phyloP scores from a whole-genome alignment of 2,113 vertebrate genomes.

The Marmota flaviventris region DNA sequence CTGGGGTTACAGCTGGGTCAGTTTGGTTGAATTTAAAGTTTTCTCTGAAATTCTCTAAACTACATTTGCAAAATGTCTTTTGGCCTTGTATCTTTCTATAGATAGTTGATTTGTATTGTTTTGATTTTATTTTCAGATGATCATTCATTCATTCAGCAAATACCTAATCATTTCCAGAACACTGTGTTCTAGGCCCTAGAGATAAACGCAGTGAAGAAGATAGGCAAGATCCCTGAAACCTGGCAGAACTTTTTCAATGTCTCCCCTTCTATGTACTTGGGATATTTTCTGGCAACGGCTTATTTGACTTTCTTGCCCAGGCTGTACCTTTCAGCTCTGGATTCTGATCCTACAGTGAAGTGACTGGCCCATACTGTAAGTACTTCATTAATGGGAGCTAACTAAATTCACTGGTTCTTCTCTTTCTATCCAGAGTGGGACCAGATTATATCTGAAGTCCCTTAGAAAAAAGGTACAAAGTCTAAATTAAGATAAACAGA shows the following conservation, averaged over 20 bases:
- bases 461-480: slow-evolving; percentile 14
- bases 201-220: slow-evolving; percentile 48
- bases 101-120: slow-evolving; percentile 41
- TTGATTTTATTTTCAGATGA: slow-evolving; percentile 63
- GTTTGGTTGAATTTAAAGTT: slow-evolving; percentile 75
- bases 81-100: slow-evolving; percentile 60
- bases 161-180: slow-evolving; percentile 34
- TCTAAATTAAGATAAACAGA: slow-evolving; percentile 43
- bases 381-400: not conserved
- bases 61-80: slow-evolving; percentile 57
- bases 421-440: not conserved
- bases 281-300: not conserved
- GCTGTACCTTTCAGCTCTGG: slow-evolving; percentile 8
- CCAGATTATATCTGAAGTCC: not conserved
- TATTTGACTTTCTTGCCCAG: not conserved
- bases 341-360: not conserved
- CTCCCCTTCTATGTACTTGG: not conserved
- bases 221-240: not conserved
- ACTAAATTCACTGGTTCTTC: slow-evolving; percentile 40
- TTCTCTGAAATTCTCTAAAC: slow-evolving; percentile 73
- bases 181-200: slow-evolving; percentile 31
- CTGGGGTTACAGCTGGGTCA: slow-evolving; percentile 78
- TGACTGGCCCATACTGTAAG: not conserved
- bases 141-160: slow-evolving; percentile 65
- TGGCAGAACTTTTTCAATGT: not conserved